Base-by-base conservation (phyloP, 2,888 invertebrate genomes). In the Bhutanitis thaidina region DNA sequence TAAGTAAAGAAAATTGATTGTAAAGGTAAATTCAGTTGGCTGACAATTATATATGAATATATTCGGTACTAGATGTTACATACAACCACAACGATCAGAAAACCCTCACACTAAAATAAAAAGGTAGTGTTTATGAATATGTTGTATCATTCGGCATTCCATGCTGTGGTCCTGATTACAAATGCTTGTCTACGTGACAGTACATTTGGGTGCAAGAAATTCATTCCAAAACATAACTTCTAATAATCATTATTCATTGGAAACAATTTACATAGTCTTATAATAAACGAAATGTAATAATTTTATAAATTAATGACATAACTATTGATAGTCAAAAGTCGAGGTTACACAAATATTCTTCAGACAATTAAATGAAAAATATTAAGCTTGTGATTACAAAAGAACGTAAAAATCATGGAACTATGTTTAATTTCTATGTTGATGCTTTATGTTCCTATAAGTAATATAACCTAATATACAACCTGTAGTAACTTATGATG, bases 131-230 rank as follows among this genome's bases (percentile, higher is more conserved):
- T 20, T 20, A 43, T 57, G 60, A 54, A 55, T 61, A n/a, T n/a
- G n/a, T 61, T 58, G 55, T 44, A 57, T 71, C 80, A 82, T 82
- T 75, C 80, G 69, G 71, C 83, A 84, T 83, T 80, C 80, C 84
- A 84, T 85, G 84, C 84, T 78, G 68, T 74, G 74, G 67, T 67
- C 35, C 9, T 10, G 39, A 25, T 39, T 29, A 30, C 25, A 20
- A 25, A 29, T 39, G 34, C 47, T 39, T 14, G 25, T 39, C 48
- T 48, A 48, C 40, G 25, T 20, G 47, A 39, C 15, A 13, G 10
- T 45, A 46, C 27, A 38, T 38, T 25, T 48, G 9, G 12, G 50
- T 43, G 43, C 38, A 29, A 27, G 16, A 39, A 25, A 53, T 55
- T 46, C 59, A 54, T 49, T 52, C 52, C 52, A 57, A 45, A 45